Evolutionary conservation across 2,888 invertebrate genomes (phyloP), one percentile per base, ranked within the genome.

Genomic region (Perizoma flavofasciatum): DNA sequence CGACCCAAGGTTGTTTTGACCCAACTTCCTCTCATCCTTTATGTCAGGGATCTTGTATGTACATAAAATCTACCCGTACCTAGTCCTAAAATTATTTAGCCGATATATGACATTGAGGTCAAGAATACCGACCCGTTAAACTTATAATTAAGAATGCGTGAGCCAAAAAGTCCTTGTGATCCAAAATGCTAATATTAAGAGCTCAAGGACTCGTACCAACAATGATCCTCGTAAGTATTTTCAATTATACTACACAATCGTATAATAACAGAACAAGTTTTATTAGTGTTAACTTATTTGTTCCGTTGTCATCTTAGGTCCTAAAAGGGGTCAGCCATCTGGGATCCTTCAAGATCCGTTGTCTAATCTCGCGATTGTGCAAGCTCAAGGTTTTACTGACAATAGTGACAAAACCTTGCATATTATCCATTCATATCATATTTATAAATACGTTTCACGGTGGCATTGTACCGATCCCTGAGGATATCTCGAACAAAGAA

Each of bases 391-490:
- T 81, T 75, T 69, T 61, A 50, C 59, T 58, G 57, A 82, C 81
- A 85, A 85, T 79, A 72, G 70, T 65, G 68, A 83, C 82, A 86
- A 88, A 81, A 70, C 73, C 79, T 78, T 82, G 82, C 81, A 83
- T 84, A 90, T 88, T 89, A 90, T 86, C 88, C 89, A 88, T 89
- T 90, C 89, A 89, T 86, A 90, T 90, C 88, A 89, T 87, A 89
- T 86, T 88, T 89, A 89, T 89, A 86, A 89, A 89, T 88, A 86
- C 82, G 83, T 86, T 83, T 87, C 84, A 82, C 83, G 85, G 87
- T 82, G 79, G 83, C 81, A 86, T 90, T 90, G 86, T 89, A 78
- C 48, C 77, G 73, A 81, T 86, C 89, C 89, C 90, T 77, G 89
- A 90, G 89, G 90, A 89, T 86, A 86, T 79, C 70, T 55, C 72